Evolutionary conservation across 1,140 invertebrate genomes (phyloP).

Genomic region (Drosophila insularis): DNA sequence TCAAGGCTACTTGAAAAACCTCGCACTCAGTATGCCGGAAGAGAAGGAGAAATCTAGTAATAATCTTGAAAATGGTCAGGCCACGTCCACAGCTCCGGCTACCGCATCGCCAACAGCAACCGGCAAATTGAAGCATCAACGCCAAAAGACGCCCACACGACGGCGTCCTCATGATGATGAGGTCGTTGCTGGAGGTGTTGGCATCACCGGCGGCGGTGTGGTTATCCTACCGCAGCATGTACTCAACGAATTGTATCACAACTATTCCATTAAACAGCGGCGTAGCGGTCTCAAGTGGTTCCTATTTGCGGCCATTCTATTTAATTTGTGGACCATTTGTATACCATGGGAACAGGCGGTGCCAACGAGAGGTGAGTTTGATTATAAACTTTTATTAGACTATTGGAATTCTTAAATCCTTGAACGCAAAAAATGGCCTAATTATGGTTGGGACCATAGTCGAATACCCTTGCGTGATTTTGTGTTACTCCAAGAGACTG

Average conservation of each 20-base stretch:
- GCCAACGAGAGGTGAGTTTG: constrained; percentile 62
- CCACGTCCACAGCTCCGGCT: constrained; percentile 43
- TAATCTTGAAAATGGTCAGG: constrained; percentile 65
- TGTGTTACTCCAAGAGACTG: too few species aligned
- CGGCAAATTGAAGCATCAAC: constrained; percentile 37
- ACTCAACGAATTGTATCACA: constrained; percentile 89
- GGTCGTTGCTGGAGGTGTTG: constrained; percentile 60
- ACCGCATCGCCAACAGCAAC: background rate
- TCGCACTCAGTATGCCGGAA: constrained; percentile 54
- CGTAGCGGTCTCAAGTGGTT: constrained; percentile 90
- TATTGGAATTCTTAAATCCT: too few species aligned
- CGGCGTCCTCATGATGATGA: constrained; percentile 62
- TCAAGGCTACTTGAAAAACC: constrained; percentile 5
- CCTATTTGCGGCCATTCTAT: constrained; percentile 87
- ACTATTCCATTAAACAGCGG: constrained; percentile 89
- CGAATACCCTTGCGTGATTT: too few species aligned
- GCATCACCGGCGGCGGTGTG: constrained; percentile 62
- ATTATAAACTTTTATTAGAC: too few species aligned
- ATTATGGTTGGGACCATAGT: too few species aligned
- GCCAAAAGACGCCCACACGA: constrained; percentile 43
- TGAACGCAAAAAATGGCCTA: too few species aligned
- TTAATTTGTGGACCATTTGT: constrained; percentile 86
- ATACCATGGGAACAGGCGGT: constrained; percentile 84
- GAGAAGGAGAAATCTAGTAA: constrained; percentile 41
- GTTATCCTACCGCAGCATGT: constrained; percentile 84